A percentile compares a stretch with the other conserved stretches of the same genome.
phyloP scores from a whole-genome alignment of 2,888 invertebrate species.

The Notodonta ziczac region DNA sequence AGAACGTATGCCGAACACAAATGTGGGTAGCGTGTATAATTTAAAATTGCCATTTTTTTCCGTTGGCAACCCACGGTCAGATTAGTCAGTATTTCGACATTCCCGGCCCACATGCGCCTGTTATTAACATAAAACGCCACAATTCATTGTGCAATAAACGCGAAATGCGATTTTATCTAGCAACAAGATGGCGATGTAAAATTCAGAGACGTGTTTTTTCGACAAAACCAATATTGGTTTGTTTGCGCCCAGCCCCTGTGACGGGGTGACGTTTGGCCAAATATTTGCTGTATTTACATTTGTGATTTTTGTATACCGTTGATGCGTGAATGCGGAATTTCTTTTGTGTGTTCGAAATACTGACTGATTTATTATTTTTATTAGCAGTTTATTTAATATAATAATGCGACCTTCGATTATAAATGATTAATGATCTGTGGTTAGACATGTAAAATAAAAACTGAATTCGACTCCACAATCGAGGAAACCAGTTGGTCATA shows the following conservation, averaged over 20 bases:
- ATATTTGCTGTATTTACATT: constrained; percentile 35
- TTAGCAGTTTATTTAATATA: neutral
- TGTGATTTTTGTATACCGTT: constrained; percentile 7
- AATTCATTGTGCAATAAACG: constrained; percentile 81
- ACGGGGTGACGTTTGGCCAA: constrained; percentile 23
- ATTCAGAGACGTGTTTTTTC: constrained; percentile 51
- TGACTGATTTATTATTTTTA: neutral
- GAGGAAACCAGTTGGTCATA: neutral
- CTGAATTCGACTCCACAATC: neutral
- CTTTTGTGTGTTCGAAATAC: neutral
- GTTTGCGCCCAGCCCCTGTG: constrained; percentile 35
- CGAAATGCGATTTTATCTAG: constrained; percentile 80
- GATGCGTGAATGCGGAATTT: neutral
- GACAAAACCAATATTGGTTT: constrained; percentile 42
- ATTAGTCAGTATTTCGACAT: constrained; percentile 84
- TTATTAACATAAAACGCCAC: constrained; percentile 82
- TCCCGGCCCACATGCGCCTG: constrained; percentile 67
- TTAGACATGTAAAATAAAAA: neutral
- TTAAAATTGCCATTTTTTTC: constrained; percentile 82
- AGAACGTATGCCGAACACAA: constrained; percentile 46
- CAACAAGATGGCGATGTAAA: constrained; percentile 59
- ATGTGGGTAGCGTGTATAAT: constrained; percentile 82
- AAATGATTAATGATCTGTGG: neutral
- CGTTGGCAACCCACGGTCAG: constrained; percentile 73
- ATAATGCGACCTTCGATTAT: neutral